Evolutionary conservation across 2,797 vertebrate genomes (phyloP).

Genomic region (Zalophus californianus): DNA sequence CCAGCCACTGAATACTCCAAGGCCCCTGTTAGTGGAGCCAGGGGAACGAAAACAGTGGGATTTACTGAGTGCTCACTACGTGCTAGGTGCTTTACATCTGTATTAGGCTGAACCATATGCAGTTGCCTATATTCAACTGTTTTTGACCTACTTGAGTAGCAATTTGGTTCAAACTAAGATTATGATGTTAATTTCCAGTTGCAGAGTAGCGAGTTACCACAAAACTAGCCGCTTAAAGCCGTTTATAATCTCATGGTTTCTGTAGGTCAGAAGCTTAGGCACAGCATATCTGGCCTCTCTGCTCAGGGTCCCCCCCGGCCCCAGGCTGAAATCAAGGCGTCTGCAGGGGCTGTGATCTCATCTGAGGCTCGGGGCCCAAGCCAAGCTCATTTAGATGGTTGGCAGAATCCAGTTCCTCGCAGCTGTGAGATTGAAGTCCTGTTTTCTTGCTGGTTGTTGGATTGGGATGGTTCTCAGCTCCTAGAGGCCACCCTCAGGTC

Average conservation of each 20-base stretch:
- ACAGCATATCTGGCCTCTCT: background rate
- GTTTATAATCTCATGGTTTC: background rate
- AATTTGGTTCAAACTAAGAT: background rate
- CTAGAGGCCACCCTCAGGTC: rapidly evolving
- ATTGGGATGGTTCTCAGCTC: background rate
- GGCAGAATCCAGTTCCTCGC: background rate
- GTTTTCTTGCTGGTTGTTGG: background rate
- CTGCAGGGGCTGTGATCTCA: background rate
- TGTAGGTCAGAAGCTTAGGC: background rate
- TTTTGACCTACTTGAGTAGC: background rate
- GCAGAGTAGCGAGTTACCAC: background rate
- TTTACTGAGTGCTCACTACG: background rate
- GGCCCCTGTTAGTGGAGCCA: background rate
- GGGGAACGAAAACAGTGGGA: background rate
- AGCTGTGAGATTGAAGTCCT: background rate
- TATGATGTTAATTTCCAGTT: background rate
- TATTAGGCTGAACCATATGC: background rate
- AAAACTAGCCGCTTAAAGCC: background rate
- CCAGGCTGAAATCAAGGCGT: background rate
- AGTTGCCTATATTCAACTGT: background rate
- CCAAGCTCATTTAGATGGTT: background rate
- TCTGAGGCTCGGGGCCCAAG: background rate
- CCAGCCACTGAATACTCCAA: background rate
- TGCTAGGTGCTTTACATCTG: background rate
- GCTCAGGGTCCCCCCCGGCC: background rate